A percentile compares a stretch with the other conserved stretches of the same genome.
phyloP scores from a whole-genome alignment of 2,113 vertebrate genomes.

The Ctenodactylus gundi region DNA sequence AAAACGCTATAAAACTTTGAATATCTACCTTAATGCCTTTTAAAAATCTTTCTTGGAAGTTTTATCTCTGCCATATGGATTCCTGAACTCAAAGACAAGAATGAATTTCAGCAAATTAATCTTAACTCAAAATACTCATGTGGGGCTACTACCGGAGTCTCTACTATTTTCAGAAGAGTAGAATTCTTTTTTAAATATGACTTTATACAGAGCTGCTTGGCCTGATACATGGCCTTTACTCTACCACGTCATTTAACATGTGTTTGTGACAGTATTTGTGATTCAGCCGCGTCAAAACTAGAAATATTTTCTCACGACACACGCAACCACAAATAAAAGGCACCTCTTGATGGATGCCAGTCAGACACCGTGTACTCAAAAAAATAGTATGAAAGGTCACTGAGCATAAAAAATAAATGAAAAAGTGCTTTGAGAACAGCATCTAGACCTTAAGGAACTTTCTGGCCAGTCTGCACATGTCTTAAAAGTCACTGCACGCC shows the following conservation, averaged over 20 bases:
- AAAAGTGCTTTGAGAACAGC: not conserved
- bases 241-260: conserved; percentile 44
- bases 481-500: conserved; percentile 56
- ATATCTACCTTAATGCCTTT: not conserved
- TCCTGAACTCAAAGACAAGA: not conserved
- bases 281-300: conserved; percentile 46
- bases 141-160: conserved; percentile 39
- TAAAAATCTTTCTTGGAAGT: not conserved
- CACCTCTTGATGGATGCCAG: conserved; percentile 46
- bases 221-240: conserved; percentile 49
- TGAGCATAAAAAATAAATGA: not conserved
- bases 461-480: not conserved
- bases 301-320: conserved; percentile 44
- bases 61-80: not conserved
- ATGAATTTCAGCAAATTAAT: not conserved
- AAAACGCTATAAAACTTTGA: not conserved
- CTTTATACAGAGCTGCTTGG: conserved; percentile 29
- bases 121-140: not conserved
- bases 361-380: conserved; percentile 1
- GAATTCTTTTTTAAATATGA: not conserved
- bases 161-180: not conserved
- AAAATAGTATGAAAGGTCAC: conserved; percentile 59
- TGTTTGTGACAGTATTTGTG: conserved; percentile 58
- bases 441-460: not conserved
- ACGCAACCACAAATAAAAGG: conserved; percentile 28